A percentile compares a stretch with the other conserved stretches of the same genome.
These are phyloP conservation scores for Xylocampa areola DNA, from an alignment of 2,888 invertebrate species.

Conservation along the genomic window DNA sequence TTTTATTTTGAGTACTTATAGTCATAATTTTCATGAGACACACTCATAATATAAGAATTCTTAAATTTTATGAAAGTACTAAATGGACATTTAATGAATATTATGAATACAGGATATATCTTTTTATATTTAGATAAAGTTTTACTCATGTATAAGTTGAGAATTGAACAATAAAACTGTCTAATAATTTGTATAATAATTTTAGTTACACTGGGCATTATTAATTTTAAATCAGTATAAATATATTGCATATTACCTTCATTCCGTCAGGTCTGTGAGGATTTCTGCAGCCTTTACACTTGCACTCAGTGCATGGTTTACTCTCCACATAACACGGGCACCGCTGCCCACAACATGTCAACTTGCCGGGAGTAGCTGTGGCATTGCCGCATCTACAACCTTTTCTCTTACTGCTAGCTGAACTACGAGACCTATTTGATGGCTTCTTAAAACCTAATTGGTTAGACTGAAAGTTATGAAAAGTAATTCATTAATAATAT, in stretches of 20 bases:
- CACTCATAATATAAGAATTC: no score
- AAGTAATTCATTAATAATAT: slow-evolving; percentile 55
- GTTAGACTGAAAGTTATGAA: slow-evolving; percentile 76
- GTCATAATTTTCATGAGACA: no score
- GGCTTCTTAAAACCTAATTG: slow-evolving; percentile 86
- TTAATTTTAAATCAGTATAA: no score
- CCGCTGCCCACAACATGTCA: slow-evolving; percentile 97
- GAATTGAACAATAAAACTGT: no score
- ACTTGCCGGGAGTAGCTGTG: slow-evolving; percentile 95
- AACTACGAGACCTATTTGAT: slow-evolving; percentile 82
- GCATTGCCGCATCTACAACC: slow-evolving; percentile 98
- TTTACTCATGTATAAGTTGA: no score
- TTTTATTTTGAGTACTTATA: no score
- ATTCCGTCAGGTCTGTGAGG: slow-evolving; percentile 95
- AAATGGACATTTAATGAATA: no score
- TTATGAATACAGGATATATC: no score
- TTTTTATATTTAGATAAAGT: no score
- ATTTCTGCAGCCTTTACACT: slow-evolving; percentile 97
- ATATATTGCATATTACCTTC: slow-evolving; percentile 87
- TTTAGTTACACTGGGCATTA: no score
- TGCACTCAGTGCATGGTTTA: slow-evolving; percentile 96
- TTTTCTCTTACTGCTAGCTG: slow-evolving; percentile 89
- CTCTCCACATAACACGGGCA: slow-evolving; percentile 98
- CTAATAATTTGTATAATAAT: no score
- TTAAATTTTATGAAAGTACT: no score